A percentile compares a stretch with the other conserved stretches of the same genome.
Conservation (phyloP, 2,888 invertebrate genomes). For the Polyommatus icarus region DNA sequence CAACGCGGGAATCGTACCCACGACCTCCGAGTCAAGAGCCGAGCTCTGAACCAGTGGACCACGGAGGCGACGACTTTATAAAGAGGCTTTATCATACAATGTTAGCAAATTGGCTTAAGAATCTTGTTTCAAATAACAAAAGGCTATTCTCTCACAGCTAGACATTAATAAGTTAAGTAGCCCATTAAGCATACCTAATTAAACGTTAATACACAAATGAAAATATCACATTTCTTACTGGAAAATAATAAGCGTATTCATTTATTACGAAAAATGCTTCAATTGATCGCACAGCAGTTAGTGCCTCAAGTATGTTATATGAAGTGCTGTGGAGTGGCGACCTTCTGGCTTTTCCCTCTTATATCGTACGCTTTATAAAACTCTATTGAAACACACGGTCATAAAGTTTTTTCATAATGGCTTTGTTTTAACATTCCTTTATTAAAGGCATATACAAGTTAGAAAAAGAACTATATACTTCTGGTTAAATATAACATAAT, state of each 20-base stretch:
- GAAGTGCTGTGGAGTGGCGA: slow-evolving; percentile 19
- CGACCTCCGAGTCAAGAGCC: no score
- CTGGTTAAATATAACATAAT: no score
- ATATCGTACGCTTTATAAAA: background rate
- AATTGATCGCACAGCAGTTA: slow-evolving; percentile 1
- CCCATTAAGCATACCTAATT: background rate
- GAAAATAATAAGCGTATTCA: slow-evolving; percentile 4
- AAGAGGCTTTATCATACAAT: no score
- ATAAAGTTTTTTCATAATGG: background rate
- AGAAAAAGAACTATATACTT: no score
- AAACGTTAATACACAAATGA: background rate
- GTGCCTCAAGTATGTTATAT: slow-evolving; percentile 12
- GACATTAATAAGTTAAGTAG: no score
- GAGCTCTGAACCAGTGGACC: no score
- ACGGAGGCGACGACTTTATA: no score
- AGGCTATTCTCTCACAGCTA: no score
- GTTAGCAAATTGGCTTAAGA: no score
- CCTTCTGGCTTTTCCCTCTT: slow-evolving; percentile 28
- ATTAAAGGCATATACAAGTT: no score
- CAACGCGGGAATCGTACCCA: no score
- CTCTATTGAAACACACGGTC: background rate
- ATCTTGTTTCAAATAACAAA: no score
- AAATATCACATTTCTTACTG: background rate
- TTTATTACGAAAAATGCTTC: slow-evolving; percentile 7
- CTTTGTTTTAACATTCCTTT: background rate